Base-by-base conservation (phyloP, 1,140 invertebrate genomes). In the Dendroctonus valens region DNA sequence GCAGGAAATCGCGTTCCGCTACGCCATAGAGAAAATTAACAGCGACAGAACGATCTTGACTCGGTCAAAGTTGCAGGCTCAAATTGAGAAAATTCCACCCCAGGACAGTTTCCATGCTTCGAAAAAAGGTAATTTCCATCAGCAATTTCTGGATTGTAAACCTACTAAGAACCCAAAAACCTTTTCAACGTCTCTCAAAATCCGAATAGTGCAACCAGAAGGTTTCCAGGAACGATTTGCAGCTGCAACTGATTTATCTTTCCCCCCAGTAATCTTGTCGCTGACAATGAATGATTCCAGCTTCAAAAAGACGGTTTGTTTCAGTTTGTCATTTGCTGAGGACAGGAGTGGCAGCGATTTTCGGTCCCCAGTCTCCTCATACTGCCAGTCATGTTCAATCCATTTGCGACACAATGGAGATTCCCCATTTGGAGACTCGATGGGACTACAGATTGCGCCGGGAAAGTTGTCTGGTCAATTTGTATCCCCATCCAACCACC, bases 361-460 rank as follows among this genome's bases (percentile, higher is more conserved):
- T 97, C 77, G 95, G 95, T 0, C 94, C 94, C 3, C 92, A 96
- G 77, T 94, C 91, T 44, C 86, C 89, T 0, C 91, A 94, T 54
- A 94, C 92, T 3, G 91, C 93, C 3, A 91, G 91, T 66, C 94
- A 97, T 79, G 92, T 97, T 11, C 94, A 97, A 80, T 94, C 92
- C 59, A 96, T 97, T 73, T 97, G 94, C 78, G 94, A 97, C 80
- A 93, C 93, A 12, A 92, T 97, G 88, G 94, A 97, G 81, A 90
- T 97, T 72, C 95, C 95, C 2, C 94, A 98, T 79, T 85, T 97
- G 74, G 93, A 97, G 81, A 95, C 93, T 58, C 85, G 93, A 65
- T 97, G 94, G 93, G 92, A 96, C 80, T 94, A 90, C 77, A 81
- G 91, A 52, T 85, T 92, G n/a, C 81, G 91, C 57, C 83, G 91